These are phyloP conservation scores for Protodeltote pygarga DNA, from an alignment of 2,888 invertebrate species.

Conservation along the genomic window DNA sequence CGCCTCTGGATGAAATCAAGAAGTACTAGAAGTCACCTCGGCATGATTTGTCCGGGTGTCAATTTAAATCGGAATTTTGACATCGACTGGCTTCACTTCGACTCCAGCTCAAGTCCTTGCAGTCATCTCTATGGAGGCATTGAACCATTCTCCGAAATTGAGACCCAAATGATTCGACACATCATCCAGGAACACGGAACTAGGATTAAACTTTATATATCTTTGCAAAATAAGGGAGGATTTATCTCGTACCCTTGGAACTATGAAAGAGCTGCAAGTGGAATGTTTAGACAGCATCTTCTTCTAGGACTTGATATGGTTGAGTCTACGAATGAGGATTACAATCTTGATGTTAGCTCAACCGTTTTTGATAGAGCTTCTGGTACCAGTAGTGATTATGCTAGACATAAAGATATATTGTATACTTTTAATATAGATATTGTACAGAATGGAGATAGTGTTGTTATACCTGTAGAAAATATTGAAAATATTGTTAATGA, in stretches of 20 bases:
- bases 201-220: constrained; percentile 88
- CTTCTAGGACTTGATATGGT: constrained; percentile 67
- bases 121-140: constrained; percentile 88
- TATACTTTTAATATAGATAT: constrained; percentile 72
- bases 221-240: constrained; percentile 92
- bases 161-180: constrained; percentile 86
- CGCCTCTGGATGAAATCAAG: constrained; percentile 90
- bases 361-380: constrained; percentile 67
- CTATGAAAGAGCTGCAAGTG: constrained; percentile 81
- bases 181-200: constrained; percentile 81
- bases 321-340: constrained; percentile 56
- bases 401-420: constrained; percentile 56
- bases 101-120: constrained; percentile 87
- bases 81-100: constrained; percentile 89
- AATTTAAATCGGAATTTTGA: constrained; percentile 93
- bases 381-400: constrained; percentile 74
- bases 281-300: constrained; percentile 69
- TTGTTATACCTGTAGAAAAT: constrained; percentile 65
- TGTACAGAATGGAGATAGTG: constrained; percentile 59
- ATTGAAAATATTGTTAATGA: constrained; percentile 63
- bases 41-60: constrained; percentile 87
- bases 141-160: constrained; percentile 89
- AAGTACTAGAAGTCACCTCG: constrained; percentile 70
- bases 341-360: constrained; percentile 65
- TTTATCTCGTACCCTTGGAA: constrained; percentile 90